phyloP scores from a whole-genome alignment of 1,140 invertebrate species.

The Drosophila pachea region DNA sequence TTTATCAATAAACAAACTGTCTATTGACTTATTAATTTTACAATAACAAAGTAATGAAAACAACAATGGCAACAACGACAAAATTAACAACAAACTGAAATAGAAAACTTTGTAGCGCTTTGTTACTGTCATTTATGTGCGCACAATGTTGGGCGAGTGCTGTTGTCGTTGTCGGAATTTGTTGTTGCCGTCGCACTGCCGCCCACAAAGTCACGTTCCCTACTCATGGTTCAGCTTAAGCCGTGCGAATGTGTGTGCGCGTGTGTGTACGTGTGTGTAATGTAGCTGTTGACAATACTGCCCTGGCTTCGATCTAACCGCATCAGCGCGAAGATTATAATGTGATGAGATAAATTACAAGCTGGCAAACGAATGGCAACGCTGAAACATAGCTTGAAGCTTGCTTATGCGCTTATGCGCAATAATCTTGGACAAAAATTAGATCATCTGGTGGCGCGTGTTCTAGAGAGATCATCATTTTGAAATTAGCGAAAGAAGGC shows the following conservation, averaged over 20 bases:
- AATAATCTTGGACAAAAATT: background rate
- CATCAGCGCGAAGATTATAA: constrained; percentile 12
- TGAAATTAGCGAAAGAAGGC: no score
- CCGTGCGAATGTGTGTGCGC: background rate
- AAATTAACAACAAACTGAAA: constrained; percentile 29
- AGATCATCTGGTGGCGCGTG: no score
- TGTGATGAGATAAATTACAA: constrained; percentile 26
- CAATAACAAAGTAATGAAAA: constrained; percentile 32
- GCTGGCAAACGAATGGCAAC: background rate
- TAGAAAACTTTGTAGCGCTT: constrained; percentile 38
- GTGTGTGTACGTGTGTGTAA: constrained; percentile 1
- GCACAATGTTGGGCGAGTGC: constrained; percentile 15
- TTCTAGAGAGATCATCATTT: no score
- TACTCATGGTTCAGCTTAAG: constrained; percentile 12
- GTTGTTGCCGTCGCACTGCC: constrained; percentile 14
- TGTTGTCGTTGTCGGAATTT: constrained; percentile 12
- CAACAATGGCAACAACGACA: constrained; percentile 12
- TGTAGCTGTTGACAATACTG: constrained; percentile 25
- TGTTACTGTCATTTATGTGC: constrained; percentile 37
- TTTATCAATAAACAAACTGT: constrained; percentile 32
- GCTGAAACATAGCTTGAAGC: constrained; percentile 2
- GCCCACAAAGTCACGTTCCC: constrained; percentile 37
- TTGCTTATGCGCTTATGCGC: background rate
- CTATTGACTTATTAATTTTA: constrained; percentile 44
- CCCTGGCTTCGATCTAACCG: constrained; percentile 13